A percentile compares a stretch with the other conserved stretches of the same genome.
Evolutionary conservation across 2,113 vertebrate genomes (phyloP).

Genomic region (Pelusios castaneus): DNA sequence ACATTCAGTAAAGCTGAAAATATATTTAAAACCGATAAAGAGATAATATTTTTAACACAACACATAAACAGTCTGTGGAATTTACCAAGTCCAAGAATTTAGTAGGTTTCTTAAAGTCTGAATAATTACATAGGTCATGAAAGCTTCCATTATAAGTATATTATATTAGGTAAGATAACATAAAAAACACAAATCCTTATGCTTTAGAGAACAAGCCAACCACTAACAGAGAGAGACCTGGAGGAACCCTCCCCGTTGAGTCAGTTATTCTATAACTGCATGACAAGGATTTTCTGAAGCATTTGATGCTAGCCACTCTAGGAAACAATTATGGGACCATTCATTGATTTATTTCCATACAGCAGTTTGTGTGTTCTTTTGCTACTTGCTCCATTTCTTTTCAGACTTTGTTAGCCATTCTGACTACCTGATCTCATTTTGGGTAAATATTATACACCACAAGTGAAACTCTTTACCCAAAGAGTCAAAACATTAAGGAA

Average conservation of each 20-base stretch:
- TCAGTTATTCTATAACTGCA: neutral
- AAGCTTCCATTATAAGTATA: neutral
- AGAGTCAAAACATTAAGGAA: neutral
- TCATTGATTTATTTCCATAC: neutral
- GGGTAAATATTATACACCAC: neutral
- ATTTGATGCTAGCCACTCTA: neutral
- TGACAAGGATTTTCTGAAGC: neutral
- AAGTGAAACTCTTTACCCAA: neutral
- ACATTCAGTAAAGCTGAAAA: neutral
- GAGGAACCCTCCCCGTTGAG: neutral
- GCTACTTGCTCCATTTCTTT: neutral
- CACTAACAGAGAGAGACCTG: neutral
- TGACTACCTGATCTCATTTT: neutral
- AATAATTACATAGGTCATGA: neutral
- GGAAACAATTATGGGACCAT: neutral
- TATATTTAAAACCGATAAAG: neutral
- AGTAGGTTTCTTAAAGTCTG: neutral
- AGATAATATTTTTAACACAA: neutral
- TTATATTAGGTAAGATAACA: neutral
- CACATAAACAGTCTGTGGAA: neutral
- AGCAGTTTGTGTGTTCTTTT: neutral
- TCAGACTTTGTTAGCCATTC: neutral
- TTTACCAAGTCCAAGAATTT: neutral
- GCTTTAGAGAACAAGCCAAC: neutral
- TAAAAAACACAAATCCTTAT: neutral